Conservation (phyloP, 2,113 vertebrate species). For the Tetrax tetrax region DNA sequence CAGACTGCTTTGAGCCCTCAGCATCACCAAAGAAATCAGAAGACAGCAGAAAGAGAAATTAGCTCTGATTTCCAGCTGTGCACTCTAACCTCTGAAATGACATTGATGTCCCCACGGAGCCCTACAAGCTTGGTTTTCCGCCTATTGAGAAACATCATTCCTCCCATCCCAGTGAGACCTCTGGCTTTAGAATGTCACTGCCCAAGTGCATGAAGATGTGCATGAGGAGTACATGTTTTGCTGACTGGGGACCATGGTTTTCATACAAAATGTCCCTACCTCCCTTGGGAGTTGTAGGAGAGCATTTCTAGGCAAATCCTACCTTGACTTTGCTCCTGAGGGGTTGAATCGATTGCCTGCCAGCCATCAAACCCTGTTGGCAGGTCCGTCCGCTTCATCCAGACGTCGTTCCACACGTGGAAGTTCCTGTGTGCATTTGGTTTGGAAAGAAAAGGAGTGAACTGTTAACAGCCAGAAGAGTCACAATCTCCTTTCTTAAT, state of each 20-base stretch:
- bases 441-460: not conserved
- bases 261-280: not conserved
- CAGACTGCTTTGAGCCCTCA: not conserved
- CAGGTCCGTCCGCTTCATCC: conserved; percentile 73
- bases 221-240: not conserved
- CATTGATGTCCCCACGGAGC: not conserved
- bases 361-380: conserved; percentile 67
- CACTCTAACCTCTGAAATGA: not conserved
- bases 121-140: not conserved
- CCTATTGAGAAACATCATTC: not conserved
- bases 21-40: not conserved
- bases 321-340: conserved; percentile 76
- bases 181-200: not conserved
- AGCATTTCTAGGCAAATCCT: not conserved
- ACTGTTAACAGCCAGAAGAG: not conserved
- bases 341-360: conserved; percentile 75
- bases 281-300: not conserved
- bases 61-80: not conserved
- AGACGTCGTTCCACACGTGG: conserved; percentile 75
- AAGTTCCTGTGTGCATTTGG: conserved; percentile 59
- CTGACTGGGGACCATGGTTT: not conserved
- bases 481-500: not conserved
- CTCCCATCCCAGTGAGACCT: not conserved
- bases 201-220: rapidly evolving
- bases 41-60: not conserved